A percentile compares a stretch with the other conserved stretches of the same genome.
Evolutionary conservation across 1,140 invertebrate genomes (phyloP).

Genomic region (Bombus difficillimus): DNA sequence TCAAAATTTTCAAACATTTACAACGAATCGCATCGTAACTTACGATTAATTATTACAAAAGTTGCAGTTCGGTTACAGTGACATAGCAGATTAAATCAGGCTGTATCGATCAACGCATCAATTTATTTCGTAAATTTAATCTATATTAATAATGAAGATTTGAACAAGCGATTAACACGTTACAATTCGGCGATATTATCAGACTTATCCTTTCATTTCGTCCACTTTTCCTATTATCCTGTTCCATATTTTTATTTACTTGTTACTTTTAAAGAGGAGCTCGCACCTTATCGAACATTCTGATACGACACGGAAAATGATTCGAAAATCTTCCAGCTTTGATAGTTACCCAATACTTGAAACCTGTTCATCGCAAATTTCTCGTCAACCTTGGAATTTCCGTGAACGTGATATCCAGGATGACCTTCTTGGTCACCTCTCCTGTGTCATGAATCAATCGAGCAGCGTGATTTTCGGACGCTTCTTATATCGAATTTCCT

Average conservation of each 20-base stretch:
- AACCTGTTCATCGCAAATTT: not conserved
- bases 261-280: not conserved
- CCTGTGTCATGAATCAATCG: slow-evolving; percentile 13
- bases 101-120: not conserved
- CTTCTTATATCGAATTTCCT: slow-evolving; percentile 19
- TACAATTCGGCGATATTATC: not conserved
- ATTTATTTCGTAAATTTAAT: slow-evolving; percentile 12
- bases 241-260: no score
- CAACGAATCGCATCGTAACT: no score
- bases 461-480: not conserved
- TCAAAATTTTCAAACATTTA: not conserved
- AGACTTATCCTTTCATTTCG: no score
- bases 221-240: no score
- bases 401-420: not conserved
- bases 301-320: not conserved
- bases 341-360: not conserved
- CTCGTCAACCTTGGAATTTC: slow-evolving; percentile 3
- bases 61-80: not conserved
- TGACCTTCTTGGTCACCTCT: not conserved
- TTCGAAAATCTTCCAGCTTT: not conserved
- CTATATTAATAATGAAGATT: not conserved
- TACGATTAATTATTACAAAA: not conserved
- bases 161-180: not conserved
- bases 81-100: not conserved
- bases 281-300: not conserved